Base-by-base conservation (phyloP, 2,113 vertebrate genomes). In the Oreotrochilus melanogaster region DNA sequence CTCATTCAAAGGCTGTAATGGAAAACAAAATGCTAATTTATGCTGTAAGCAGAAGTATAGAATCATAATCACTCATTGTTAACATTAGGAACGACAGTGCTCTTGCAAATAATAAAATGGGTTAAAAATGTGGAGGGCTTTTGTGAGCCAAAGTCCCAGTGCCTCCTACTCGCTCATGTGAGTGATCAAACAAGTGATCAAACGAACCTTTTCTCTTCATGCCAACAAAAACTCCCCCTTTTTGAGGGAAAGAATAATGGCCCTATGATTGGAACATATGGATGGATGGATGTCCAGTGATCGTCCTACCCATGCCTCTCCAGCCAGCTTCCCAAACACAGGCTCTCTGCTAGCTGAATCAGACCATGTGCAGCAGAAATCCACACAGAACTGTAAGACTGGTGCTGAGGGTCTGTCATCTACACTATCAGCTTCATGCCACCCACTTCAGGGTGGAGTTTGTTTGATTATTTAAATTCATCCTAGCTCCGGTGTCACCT, bases 11-110 rank as follows among this genome's bases (percentile, higher is more conserved):
- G 96, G 97, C 98, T 91, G 95, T 98, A 98, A 97, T 98, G 93
- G 97, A 98, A 98, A 98, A 98, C 97, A 98, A 98, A 98, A 98
- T 98, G 98, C 97, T 98, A 98, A 98, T 98, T 98, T 98, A 97
- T 98, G 97, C 97, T 98, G 97, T 98, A 98, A 98, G 97, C 91
- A 96, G 97, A 98, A 98, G 97, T 96, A 97, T 91, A 97, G 97
- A 98, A 97, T 97, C 97, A 97, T 98, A 97, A 98, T 98, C 98
- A 97, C 94, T 98, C 98, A 98, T 97, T 98, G 98, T 98, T 98
- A 98, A 97, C 97, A 98, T 97, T 98, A 98, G 96, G 97, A 95
- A 97, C 92, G 96, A 96, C 97, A 98, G 88, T 95, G 96, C 96
- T 96, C 97, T 97, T 95, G 94, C 97, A 98, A 98, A 98, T 98